phyloP scores from a whole-genome alignment of 2,113 vertebrate genomes.

The Polypterus bichir region DNA sequence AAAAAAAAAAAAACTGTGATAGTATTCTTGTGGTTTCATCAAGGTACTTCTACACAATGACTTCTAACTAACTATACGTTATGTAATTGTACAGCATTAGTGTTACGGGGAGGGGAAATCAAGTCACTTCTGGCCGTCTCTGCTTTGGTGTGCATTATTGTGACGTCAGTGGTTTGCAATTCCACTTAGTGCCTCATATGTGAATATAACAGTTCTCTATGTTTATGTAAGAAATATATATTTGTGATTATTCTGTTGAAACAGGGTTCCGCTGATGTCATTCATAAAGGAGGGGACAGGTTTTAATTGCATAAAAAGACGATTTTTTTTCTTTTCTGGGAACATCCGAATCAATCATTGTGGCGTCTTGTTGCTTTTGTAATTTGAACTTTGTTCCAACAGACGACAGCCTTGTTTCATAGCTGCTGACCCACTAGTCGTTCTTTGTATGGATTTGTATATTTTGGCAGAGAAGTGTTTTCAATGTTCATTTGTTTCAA shows the following conservation, averaged over 20 bases:
- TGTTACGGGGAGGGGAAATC: conserved; percentile 17
- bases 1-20: no score
- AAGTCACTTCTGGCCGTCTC: conserved; percentile 3
- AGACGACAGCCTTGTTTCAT: no score
- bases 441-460: conserved; percentile 34
- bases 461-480: conserved; percentile 40
- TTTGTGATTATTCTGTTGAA: conserved; percentile 7
- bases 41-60: conserved; percentile 13
- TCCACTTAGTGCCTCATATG: conserved; percentile 28
- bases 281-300: conserved; percentile 21
- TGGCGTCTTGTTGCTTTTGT: conserved; percentile 17
- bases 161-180: conserved; percentile 9
- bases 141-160: conserved; percentile 5
- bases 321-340: conserved; percentile 7
- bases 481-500: conserved; percentile 15
- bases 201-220: conserved; percentile 21
- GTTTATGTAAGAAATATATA: background rate
- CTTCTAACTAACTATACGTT: conserved; percentile 16
- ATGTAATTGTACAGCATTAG: conserved; percentile 25
- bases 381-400: conserved; percentile 4
- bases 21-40: no score
- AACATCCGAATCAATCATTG: conserved; percentile 8
- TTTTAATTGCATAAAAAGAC: conserved; percentile 12
- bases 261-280: conserved; percentile 19
- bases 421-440: conserved; percentile 18